Evolutionary conservation across 2,888 invertebrate genomes (phyloP), one percentile per base, ranked within the genome.

Genomic region (Cryptus viduatorius): DNA sequence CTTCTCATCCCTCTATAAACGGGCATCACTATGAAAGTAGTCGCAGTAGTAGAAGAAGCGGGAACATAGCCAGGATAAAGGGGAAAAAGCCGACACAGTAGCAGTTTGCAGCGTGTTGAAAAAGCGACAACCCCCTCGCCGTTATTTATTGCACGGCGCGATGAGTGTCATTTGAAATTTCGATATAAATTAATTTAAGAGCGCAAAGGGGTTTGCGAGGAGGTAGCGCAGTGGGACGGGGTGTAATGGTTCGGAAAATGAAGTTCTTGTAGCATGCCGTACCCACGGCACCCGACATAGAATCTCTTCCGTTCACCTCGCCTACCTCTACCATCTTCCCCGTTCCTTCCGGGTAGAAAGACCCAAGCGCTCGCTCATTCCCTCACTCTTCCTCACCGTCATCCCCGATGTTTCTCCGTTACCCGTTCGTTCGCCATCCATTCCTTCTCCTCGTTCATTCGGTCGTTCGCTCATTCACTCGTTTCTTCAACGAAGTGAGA

Each of bases 121-220:
- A 83, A 86, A 86, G 83, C 84, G 78, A 73, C 61, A 68, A 24
- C 48, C 53, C 67, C 76, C 65, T 65, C 80, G 79, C 83, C 80
- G 89, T 92, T 92, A 92, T 92, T 92, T 92, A 92, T 91, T 88
- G 90, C 89, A 88, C 89, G 88, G 87, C 80, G 89, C 91, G 92
- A 92, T 90, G 91, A 91, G 90, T 91, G 92, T 93, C 92, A 90
- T 92, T 92, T 92, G 92, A 93, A 93, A 93, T 93, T 92, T 93
- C 91, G 92, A 92, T 92, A 91, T 92, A 92, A 93, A 93, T 93
- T 93, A 93, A 92, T 93, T 92, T 92, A 92, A 90, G 89, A 88
- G 81, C 68, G 65, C 86, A 90, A 92, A 90, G 90, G 90, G 90
- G 91, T 90, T 90, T 82, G 85, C 86, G 86, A 81, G 79, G 81